phyloP scores from a whole-genome alignment of 2,888 invertebrate genomes.

The Netelia melanura region DNA sequence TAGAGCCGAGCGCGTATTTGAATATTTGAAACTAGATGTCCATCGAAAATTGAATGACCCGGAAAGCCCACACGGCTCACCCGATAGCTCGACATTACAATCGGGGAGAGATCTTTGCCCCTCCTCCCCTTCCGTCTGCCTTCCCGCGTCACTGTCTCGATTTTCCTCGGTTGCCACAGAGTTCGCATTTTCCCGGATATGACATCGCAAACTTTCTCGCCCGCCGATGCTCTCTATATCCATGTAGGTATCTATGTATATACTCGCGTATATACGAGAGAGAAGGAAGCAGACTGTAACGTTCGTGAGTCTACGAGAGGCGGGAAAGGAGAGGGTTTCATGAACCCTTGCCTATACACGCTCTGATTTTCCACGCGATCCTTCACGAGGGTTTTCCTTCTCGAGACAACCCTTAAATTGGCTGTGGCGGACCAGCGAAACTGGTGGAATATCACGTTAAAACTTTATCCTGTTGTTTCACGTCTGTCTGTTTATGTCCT shows the following conservation, averaged over 20 bases:
- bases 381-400: slow-evolving; percentile 34
- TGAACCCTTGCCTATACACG: not conserved
- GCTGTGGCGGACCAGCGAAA: slow-evolving; percentile 32
- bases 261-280: not conserved
- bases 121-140: slow-evolving; percentile 13
- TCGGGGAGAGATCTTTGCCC: slow-evolving; percentile 6
- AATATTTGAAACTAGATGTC: slow-evolving; percentile 54
- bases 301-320: not conserved
- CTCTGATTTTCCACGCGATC: slow-evolving; percentile 48
- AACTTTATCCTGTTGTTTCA: slow-evolving; percentile 36
- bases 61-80: slow-evolving; percentile 32
- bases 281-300: not conserved
- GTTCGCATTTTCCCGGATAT: slow-evolving; percentile 37
- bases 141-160: slow-evolving; percentile 37
- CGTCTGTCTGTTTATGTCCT: not conserved
- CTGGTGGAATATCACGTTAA: slow-evolving; percentile 40
- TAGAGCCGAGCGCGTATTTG: slow-evolving; percentile 2
- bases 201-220: slow-evolving; percentile 67
- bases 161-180: slow-evolving; percentile 34
- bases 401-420: slow-evolving; percentile 57
- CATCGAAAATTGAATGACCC: slow-evolving; percentile 51
- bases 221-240: not conserved
- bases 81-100: slow-evolving; percentile 56
- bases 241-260: not conserved
- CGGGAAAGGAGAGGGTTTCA: too few species aligned